These are phyloP conservation scores for Melitaea cinxia DNA, from an alignment of 1,140 invertebrate genomes.

Conservation along the genomic window DNA sequence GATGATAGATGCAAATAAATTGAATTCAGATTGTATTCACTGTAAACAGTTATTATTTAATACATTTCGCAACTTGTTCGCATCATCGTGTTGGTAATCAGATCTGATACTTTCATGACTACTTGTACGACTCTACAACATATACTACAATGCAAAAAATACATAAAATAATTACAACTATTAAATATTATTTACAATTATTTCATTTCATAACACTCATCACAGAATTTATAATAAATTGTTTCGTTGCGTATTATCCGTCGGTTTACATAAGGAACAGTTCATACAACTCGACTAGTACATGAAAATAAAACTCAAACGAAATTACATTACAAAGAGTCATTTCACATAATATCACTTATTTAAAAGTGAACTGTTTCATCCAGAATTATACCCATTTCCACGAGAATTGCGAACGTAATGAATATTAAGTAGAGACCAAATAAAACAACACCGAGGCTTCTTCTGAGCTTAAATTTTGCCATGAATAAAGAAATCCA, in stretches of 20 bases:
- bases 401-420: slow-evolving; percentile 80
- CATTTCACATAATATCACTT: neutral
- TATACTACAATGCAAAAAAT: neutral
- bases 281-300: neutral
- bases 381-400: slow-evolving; percentile 65
- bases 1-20: neutral
- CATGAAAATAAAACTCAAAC: neutral
- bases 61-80: slow-evolving; percentile 5
- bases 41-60: slow-evolving; percentile 14
- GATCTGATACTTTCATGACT: slow-evolving; percentile 21
- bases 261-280: neutral
- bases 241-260: neutral
- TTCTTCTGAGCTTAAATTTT: slow-evolving; percentile 83
- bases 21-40: neutral
- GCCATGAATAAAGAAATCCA: slow-evolving; percentile 82
- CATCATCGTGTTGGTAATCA: slow-evolving; percentile 11
- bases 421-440: slow-evolving; percentile 85
- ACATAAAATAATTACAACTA: neutral
- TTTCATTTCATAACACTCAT: slow-evolving; percentile 1
- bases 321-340: neutral
- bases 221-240: slow-evolving; percentile 13
- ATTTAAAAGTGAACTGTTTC: slow-evolving; percentile 32
- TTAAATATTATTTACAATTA: slow-evolving; percentile 11
- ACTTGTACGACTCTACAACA: neutral
- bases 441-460: slow-evolving; percentile 83